Evolutionary conservation across 1,140 invertebrate genomes (phyloP).

Genomic region (Charaxes varanes): DNA sequence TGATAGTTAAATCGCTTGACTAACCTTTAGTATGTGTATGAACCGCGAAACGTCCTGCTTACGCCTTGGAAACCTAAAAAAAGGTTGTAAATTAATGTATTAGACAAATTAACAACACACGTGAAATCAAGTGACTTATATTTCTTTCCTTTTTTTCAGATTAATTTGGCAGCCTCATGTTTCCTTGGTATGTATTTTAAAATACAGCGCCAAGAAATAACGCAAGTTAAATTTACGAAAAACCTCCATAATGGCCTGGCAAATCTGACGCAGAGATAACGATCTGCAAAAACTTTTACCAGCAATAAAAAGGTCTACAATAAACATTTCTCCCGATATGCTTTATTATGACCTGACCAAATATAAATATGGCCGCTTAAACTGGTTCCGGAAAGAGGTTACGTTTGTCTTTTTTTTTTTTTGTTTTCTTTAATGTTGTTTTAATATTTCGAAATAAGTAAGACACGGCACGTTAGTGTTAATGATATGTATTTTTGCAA

Average conservation of each 20-base stretch:
- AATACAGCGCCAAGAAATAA: neutral
- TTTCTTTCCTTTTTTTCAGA: no score
- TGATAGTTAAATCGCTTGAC: no score
- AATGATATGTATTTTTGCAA: no score
- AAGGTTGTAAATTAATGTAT: no score
- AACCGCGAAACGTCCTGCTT: no score
- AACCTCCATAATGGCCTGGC: neutral
- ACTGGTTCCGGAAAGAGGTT: slow-evolving; percentile 9
- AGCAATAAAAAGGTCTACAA: slow-evolving; percentile 12
- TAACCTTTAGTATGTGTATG: no score
- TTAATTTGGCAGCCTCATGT: no score
- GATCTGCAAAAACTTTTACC: slow-evolving; percentile 9
- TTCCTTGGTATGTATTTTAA: no score
- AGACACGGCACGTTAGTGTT: no score
- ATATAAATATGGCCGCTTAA: slow-evolving; percentile 3
- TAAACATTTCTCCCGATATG: slow-evolving; percentile 13
- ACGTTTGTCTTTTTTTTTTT: neutral
- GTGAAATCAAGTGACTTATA: no score
- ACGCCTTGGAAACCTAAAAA: no score
- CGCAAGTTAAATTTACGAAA: neutral
- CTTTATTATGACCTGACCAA: slow-evolving; percentile 10
- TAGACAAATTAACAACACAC: no score
- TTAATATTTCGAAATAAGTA: neutral
- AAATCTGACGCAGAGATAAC: slow-evolving; percentile 7
- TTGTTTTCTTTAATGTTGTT: neutral